Evolutionary conservation across 2,113 vertebrate genomes (phyloP).

Genomic region (Coptodon rendalli): DNA sequence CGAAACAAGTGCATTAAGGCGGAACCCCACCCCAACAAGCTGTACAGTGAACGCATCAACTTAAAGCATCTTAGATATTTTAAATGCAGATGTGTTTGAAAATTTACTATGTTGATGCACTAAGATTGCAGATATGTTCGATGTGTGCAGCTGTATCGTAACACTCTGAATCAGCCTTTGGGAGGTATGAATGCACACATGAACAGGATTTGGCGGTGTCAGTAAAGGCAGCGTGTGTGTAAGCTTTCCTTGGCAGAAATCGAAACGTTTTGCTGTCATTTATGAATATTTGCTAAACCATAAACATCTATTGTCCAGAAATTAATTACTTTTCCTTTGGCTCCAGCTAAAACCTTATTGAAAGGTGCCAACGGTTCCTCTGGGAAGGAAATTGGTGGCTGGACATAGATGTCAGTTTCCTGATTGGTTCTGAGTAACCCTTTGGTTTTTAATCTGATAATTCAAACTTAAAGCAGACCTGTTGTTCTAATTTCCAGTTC

Average conservation of each 20-base stretch:
- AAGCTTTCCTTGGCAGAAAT: neutral
- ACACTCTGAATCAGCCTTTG: neutral
- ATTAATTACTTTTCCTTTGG: neutral
- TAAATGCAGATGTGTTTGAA: neutral
- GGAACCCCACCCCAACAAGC: neutral
- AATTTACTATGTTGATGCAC: neutral
- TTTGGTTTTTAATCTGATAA: neutral
- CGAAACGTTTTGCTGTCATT: rapidly evolving
- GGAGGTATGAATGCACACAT: neutral
- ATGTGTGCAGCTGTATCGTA: neutral
- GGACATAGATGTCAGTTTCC: neutral
- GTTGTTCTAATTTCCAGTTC: neutral
- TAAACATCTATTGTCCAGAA: neutral
- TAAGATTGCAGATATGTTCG: neutral
- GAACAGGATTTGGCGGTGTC: neutral
- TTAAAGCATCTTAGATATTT: neutral
- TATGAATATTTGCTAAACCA: neutral
- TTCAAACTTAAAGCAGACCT: neutral
- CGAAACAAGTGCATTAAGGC: neutral
- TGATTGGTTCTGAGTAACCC: neutral
- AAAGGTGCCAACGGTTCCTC: neutral
- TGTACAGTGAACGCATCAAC: neutral
- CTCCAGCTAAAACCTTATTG: neutral
- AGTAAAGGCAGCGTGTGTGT: neutral
- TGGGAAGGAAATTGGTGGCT: neutral